A percentile compares a stretch with the other conserved stretches of the same genome.
These are phyloP conservation scores for Noturus placidus DNA, from an alignment of 2,113 vertebrate species.

Conservation along the genomic window DNA sequence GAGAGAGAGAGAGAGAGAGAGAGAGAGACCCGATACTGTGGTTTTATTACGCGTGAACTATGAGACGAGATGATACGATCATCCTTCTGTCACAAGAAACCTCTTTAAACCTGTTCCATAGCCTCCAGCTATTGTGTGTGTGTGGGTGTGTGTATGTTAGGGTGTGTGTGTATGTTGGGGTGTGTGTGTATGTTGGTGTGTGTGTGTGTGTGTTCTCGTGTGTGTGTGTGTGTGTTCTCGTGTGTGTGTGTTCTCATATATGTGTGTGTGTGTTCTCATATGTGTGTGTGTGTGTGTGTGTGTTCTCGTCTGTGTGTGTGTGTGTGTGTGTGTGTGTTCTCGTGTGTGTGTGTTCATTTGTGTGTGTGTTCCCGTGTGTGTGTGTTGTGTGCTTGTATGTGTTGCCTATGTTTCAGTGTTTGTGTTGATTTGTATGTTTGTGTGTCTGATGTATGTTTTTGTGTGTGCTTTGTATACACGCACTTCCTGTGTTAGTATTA, in stretches of 20 bases:
- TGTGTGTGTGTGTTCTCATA: neutral
- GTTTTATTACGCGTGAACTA: neutral
- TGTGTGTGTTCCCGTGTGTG: neutral
- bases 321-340: neutral
- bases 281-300: neutral
- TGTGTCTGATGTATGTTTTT: too few species aligned
- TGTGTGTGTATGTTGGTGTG: neutral
- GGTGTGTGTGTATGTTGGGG: neutral
- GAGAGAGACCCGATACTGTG: neutral
- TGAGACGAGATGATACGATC: neutral
- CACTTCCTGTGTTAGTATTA: too few species aligned
- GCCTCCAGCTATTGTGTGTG: slow-evolving; percentile 1
- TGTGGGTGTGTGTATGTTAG: neutral
- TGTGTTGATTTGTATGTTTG: too few species aligned
- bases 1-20: neutral
- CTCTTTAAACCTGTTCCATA: neutral
- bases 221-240: neutral
- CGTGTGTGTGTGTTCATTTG: neutral
- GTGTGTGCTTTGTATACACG: too few species aligned
- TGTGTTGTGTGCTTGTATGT: neutral
- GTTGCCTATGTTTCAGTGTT: too few species aligned
- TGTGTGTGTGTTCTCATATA: too few species aligned
- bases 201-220: neutral
- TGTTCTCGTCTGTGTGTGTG: neutral
- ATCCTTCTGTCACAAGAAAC: slow-evolving; percentile 15